A percentile compares a stretch with the other conserved stretches of the same genome.
Evolutionary conservation across 2,888 invertebrate genomes (phyloP).

Genomic region (Acrobasis consociella): DNA sequence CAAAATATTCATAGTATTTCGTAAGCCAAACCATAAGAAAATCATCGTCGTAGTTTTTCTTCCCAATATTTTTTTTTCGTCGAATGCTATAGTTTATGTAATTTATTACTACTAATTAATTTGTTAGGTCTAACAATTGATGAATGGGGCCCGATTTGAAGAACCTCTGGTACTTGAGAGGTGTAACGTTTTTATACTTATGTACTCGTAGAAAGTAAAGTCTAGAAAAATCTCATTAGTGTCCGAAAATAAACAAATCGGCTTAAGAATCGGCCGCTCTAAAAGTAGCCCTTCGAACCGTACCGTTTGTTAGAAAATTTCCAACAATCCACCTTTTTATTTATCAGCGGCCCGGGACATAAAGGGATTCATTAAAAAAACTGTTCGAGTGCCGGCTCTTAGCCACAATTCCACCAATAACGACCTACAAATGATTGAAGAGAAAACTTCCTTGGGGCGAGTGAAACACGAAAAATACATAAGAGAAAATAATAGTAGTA

Average conservation of each 20-base stretch:
- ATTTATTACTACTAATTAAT: too few species aligned
- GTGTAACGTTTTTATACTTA: too few species aligned
- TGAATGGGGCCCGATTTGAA: too few species aligned
- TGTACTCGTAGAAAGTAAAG: too few species aligned
- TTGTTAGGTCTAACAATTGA: too few species aligned
- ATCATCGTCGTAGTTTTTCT: too few species aligned
- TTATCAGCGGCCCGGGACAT: constrained; percentile 55
- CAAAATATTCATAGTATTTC: too few species aligned
- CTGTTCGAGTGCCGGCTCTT: constrained; percentile 63
- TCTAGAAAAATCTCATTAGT: constrained; percentile 15
- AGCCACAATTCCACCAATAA: constrained; percentile 75
- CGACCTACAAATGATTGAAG: constrained; percentile 75
- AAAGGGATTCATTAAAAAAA: constrained; percentile 78
- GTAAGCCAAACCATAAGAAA: too few species aligned
- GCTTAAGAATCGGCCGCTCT: constrained; percentile 17
- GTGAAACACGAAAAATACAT: constrained; percentile 79
- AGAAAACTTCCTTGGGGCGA: constrained; percentile 63
- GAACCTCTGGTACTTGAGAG: too few species aligned
- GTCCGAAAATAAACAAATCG: constrained; percentile 18
- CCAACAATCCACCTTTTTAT: constrained; percentile 39
- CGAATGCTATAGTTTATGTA: too few species aligned
- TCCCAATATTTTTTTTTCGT: too few species aligned
- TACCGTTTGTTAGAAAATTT: constrained; percentile 31
- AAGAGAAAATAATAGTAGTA: constrained; percentile 79
- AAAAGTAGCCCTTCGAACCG: constrained; percentile 19